phyloP scores from a whole-genome alignment of 1,140 invertebrate species.

The Mesaphorura yosii region DNA sequence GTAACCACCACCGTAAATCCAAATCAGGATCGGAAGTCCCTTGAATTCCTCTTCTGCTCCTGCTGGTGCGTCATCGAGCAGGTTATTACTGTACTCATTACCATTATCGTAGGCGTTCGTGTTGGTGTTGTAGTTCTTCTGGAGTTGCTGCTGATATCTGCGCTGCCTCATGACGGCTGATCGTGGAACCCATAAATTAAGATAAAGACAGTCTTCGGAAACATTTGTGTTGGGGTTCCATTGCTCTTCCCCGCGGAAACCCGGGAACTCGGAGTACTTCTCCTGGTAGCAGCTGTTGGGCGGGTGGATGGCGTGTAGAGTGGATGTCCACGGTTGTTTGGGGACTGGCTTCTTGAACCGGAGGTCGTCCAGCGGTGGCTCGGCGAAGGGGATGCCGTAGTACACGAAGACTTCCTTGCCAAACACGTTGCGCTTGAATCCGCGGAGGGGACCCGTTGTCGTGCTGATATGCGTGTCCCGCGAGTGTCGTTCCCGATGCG shows the following conservation, averaged over 20 bases:
- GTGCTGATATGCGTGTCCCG: slow-evolving; percentile 14
- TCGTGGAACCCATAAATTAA: slow-evolving; percentile 84
- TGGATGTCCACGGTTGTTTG: slow-evolving; percentile 70
- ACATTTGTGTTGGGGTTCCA: slow-evolving; percentile 90
- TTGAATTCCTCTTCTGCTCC: slow-evolving; percentile 25
- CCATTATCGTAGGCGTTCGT: too few relatives aligned
- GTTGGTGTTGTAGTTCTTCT: too few relatives aligned
- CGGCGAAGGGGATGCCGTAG: slow-evolving; percentile 88
- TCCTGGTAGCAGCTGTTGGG: slow-evolving; percentile 71
- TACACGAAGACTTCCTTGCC: slow-evolving; percentile 76
- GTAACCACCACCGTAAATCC: slow-evolving; percentile 60
- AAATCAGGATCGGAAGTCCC: slow-evolving; percentile 63
- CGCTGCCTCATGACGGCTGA: slow-evolving; percentile 46
- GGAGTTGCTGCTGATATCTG: slow-evolving; percentile 33
- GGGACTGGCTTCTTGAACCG: slow-evolving; percentile 77
- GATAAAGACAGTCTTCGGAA: slow-evolving; percentile 84
- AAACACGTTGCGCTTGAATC: slow-evolving; percentile 63
- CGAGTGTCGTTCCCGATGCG: slow-evolving; percentile 15
- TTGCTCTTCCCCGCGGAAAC: slow-evolving; percentile 83
- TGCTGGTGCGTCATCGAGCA: slow-evolving; percentile 32
- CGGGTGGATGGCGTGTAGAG: slow-evolving; percentile 61
- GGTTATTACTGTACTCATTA: too few relatives aligned
- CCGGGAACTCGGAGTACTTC: slow-evolving; percentile 73
- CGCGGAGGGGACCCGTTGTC: slow-evolving; percentile 55
- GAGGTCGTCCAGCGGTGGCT: slow-evolving; percentile 70